These are phyloP conservation scores for Ormyrus pomaceus DNA, from an alignment of 2,888 invertebrate species.

Conservation along the genomic window DNA sequence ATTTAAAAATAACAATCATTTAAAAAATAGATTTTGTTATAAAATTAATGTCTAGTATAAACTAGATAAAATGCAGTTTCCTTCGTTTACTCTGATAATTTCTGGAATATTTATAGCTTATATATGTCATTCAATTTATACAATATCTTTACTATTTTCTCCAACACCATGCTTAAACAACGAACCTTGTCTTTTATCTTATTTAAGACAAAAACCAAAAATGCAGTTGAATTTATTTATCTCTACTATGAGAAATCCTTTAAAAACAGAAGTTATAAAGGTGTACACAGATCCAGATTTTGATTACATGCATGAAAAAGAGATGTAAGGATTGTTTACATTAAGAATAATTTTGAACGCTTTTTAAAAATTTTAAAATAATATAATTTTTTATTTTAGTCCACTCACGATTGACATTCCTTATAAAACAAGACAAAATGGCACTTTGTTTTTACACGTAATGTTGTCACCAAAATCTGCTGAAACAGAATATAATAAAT, in stretches of 20 bases:
- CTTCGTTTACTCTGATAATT: constrained; percentile 81
- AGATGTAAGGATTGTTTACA: constrained; percentile 74
- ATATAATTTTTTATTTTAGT: constrained; percentile 73
- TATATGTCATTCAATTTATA: constrained; percentile 86
- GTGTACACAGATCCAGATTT: constrained; percentile 81
- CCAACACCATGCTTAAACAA: constrained; percentile 82
- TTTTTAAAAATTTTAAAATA: not conserved
- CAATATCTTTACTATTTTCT: constrained; percentile 84
- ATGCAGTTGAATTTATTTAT: constrained; percentile 84
- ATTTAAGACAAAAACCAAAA: constrained; percentile 81
- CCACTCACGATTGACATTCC: constrained; percentile 84
- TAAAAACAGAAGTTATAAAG: constrained; percentile 78
- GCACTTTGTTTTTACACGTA: constrained; percentile 88
- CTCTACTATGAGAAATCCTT: constrained; percentile 80
- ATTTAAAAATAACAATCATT: constrained; percentile 1
- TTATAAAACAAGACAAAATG: constrained; percentile 86
- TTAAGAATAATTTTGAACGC: not conserved
- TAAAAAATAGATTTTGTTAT: not conserved
- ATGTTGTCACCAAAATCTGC: constrained; percentile 80
- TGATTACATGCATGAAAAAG: constrained; percentile 79
- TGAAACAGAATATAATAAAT: constrained; percentile 77
- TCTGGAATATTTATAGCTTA: constrained; percentile 83
- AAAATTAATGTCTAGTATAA: too few relatives aligned
- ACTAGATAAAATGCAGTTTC: constrained; percentile 65
- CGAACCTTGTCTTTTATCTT: constrained; percentile 83